Percentiles rank a stretch among this genome's conserved stretches.
These are phyloP conservation scores for Margarornis squamiger DNA, from an alignment of 2,797 vertebrate species.

Conservation along the genomic window DNA sequence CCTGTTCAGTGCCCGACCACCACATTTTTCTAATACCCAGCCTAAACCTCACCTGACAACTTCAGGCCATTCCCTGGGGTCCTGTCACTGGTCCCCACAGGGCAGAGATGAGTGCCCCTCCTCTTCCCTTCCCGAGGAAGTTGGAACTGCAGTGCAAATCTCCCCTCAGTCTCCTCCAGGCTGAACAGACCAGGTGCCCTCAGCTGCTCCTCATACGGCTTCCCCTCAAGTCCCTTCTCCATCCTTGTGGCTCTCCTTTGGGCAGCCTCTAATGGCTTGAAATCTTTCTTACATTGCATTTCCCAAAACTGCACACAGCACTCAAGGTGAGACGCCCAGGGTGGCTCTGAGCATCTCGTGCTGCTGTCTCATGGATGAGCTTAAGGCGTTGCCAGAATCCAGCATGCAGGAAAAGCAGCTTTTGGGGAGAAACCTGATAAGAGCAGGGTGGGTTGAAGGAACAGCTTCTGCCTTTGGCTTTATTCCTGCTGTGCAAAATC, in stretches of 20 bases:
- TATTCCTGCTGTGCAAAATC: background rate
- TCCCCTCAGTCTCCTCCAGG: background rate
- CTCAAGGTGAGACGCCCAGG: background rate
- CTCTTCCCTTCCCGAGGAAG: no score
- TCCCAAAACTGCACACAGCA: background rate
- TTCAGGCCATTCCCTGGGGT: background rate
- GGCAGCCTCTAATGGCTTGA: no score
- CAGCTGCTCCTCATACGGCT: background rate
- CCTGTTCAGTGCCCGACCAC: background rate
- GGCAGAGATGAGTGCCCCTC: background rate
- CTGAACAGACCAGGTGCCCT: background rate
- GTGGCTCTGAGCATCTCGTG: background rate
- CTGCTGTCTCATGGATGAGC: background rate
- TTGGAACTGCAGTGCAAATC: background rate
- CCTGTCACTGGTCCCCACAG: background rate
- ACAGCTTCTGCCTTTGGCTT: background rate
- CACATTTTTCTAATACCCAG: background rate
- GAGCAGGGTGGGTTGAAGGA: background rate
- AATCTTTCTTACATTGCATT: background rate
- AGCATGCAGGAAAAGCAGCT: background rate
- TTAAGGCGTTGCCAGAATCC: background rate
- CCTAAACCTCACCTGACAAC: background rate
- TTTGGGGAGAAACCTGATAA: background rate
- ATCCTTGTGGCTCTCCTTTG: background rate
- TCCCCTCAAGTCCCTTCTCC: no score